Conservation (phyloP, 2,113 vertebrate genomes). For the Macrotus californicus region DNA sequence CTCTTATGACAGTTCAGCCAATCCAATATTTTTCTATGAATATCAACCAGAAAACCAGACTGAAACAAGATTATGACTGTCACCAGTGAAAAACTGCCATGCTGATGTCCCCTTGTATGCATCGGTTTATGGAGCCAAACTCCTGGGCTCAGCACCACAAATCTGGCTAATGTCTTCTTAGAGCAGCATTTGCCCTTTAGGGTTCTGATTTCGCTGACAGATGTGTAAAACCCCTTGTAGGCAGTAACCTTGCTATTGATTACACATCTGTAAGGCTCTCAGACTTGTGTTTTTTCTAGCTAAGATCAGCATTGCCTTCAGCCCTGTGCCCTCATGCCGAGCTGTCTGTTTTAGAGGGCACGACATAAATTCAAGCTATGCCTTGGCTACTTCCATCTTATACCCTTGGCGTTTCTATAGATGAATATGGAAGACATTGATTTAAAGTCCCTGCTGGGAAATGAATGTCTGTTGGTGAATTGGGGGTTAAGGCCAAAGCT, state of each 20-base stretch:
- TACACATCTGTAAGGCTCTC: not conserved
- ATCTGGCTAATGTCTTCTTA: conserved; percentile 33
- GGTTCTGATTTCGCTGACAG: conserved; percentile 52
- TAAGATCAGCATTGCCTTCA: conserved; percentile 50
- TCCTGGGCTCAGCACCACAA: conserved; percentile 60
- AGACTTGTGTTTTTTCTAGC: conserved; percentile 25
- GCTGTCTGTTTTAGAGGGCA: not conserved
- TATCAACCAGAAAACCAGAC: conserved; percentile 44
- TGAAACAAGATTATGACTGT: conserved; percentile 51
- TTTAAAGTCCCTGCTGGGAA: conserved; percentile 41
- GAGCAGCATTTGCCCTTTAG: conserved; percentile 28
- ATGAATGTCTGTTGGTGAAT: conserved; percentile 23
- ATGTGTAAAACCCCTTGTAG: conserved; percentile 45
- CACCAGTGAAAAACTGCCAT: conserved; percentile 30
- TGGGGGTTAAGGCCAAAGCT: conserved; percentile 14
- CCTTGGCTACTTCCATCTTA: not conserved
- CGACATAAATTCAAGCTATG: conserved; percentile 26
- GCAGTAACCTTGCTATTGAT: conserved; percentile 49
- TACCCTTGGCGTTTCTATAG: not conserved
- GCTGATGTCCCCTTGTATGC: not conserved
- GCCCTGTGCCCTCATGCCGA: not conserved
- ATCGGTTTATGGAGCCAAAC: conserved; percentile 8
- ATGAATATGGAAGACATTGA: conserved; percentile 60
- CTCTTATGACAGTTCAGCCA: not conserved
- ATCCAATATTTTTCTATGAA: conserved; percentile 46